phyloP scores from a whole-genome alignment of 1,140 invertebrate species.

The Drosophila varians region DNA sequence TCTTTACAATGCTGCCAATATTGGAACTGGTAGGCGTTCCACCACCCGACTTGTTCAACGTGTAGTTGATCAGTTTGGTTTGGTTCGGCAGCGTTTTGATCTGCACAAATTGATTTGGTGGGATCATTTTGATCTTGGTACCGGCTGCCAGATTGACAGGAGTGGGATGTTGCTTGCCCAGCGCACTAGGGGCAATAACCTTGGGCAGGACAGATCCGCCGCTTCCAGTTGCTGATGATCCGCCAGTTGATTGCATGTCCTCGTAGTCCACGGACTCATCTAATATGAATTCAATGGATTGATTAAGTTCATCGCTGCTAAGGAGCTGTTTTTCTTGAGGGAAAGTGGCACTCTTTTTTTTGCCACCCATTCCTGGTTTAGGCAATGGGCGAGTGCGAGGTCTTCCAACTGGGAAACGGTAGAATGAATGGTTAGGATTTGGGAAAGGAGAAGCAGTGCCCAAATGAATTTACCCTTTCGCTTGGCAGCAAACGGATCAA shows the following conservation, averaged over 20 bases:
- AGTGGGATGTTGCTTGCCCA: conserved; percentile 26
- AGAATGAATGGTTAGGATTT: conserved; percentile 58
- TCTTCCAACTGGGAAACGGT: conserved; percentile 77
- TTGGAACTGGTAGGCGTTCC: conserved; percentile 6
- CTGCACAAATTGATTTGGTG: conserved; percentile 76
- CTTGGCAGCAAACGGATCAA: conserved; percentile 80
- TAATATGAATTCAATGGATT: conserved; percentile 77
- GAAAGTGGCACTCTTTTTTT: conserved; percentile 20
- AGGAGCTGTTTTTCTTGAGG: conserved; percentile 24
- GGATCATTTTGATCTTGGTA: conserved; percentile 79
- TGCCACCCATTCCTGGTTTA: conserved; percentile 21
- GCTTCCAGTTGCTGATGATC: background rate
- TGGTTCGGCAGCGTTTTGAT: conserved; percentile 61
- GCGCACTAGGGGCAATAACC: conserved; percentile 16
- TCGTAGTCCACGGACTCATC: conserved; percentile 61
- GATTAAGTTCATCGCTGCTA: conserved; percentile 74
- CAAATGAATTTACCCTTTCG: conserved; percentile 71
- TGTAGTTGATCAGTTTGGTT: conserved; percentile 68
- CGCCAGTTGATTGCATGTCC: conserved; percentile 15
- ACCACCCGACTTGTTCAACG: conserved; percentile 50
- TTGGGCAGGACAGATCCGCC: conserved; percentile 5
- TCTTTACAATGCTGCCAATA: conserved; percentile 72
- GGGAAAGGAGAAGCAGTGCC: conserved; percentile 5
- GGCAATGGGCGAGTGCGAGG: conserved; percentile 81
- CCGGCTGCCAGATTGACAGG: conserved; percentile 48